Evolutionary conservation across 1,140 invertebrate species (phyloP), one percentile per base, ranked within the genome.

Genomic region (Micrasema minimum): DNA sequence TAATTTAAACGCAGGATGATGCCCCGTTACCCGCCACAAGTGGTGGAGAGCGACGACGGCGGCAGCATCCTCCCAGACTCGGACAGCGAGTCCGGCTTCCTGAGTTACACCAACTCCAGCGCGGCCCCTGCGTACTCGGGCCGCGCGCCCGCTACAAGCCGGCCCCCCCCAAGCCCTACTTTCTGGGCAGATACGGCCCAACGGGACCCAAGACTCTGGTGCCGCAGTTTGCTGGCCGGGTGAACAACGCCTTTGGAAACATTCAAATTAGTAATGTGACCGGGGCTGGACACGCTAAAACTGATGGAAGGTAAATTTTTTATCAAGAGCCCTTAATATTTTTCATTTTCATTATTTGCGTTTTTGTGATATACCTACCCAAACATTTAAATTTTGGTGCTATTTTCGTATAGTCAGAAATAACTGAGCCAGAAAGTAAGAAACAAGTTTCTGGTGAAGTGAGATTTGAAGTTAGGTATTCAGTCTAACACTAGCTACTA

Each of bases 261-360:
- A 48, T 66, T 12, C 45, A 53, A 38, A 66, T 66, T 12, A 66
- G 43, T 14, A 53, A 66, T 38, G 37, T 66, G 11, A 66, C 43
- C 26, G 35, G 55, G 7, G 2, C 26, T 31, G 26, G 7, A 31
- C 2, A 31, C 7, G 7, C 26, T 31, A 31, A 31, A 31, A 7
- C 26, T 31, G 26, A 2, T 4, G 26, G 26, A 31, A 31, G 26
- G 26, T 31, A 31, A 31, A 7, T 4, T 7, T 31, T 31, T 31
- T 31, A 4, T n/a, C n/a, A n/a, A n/a, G n/a, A n/a, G n/a, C n/a
- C n/a, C n/a, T n/a, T n/a, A n/a, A n/a, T n/a, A n/a, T n/a, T n/a
- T n/a, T n/a, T n/a, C n/a, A n/a, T n/a, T n/a, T n/a, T n/a, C n/a
- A n/a, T n/a, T n/a, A n/a, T n/a, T n/a, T n/a, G n/a, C n/a, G n/a